Conservation (phyloP, 2,113 vertebrate species). For the Pelmatolapia mariae region DNA sequence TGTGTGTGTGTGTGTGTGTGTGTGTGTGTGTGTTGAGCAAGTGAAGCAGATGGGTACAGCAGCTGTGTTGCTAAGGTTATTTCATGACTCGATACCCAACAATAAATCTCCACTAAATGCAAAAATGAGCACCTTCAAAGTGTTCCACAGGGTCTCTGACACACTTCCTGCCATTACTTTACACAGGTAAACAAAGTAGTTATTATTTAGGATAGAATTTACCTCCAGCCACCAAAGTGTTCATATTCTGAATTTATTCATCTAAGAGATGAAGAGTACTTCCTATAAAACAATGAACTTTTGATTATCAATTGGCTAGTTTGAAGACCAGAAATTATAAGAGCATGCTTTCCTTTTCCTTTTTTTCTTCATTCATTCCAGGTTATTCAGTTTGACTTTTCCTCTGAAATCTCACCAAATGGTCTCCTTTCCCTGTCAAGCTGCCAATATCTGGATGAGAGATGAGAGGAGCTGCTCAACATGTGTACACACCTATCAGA, state of each 20-base stretch:
- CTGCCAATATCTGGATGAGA: neutral
- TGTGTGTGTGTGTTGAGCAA: neutral
- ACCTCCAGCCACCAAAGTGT: neutral
- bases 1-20: neutral
- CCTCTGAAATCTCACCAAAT: neutral
- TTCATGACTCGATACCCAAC: constrained; percentile 54
- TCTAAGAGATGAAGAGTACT: neutral
- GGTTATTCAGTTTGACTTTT: neutral
- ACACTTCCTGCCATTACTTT: neutral
- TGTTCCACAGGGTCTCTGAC: neutral
- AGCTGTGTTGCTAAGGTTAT: constrained; percentile 44
- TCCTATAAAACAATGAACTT: neutral
- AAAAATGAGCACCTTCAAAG: constrained; percentile 28
- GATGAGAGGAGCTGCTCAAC: neutral
- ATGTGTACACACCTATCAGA: neutral
- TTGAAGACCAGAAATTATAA: neutral
- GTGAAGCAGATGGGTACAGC: constrained; percentile 45
- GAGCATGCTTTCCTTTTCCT: neutral
- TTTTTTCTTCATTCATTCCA: neutral
- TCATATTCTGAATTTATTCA: neutral
- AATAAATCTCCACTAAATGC: constrained; percentile 37
- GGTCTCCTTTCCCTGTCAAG: neutral
- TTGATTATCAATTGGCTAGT: neutral
- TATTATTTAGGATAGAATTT: neutral
- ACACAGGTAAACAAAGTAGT: constrained; percentile 2